A percentile compares a stretch with the other conserved stretches of the same genome.
Conservation (phyloP, 2,888 invertebrate genomes). For the Lasioglossum marginatum region DNA sequence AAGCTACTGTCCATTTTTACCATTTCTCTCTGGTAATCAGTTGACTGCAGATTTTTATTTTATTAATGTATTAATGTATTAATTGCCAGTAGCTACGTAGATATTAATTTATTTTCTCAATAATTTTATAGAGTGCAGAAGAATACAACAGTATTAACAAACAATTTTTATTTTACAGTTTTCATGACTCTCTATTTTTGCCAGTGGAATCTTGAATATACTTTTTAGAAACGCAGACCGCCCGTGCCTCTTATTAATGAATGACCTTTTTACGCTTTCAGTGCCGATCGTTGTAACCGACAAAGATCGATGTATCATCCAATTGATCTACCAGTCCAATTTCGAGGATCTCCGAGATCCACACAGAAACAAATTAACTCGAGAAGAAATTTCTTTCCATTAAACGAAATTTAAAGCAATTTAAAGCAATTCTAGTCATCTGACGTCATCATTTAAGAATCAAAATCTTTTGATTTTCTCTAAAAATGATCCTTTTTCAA, state of each 20-base stretch:
- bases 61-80: too few relatives aligned
- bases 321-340: not conserved
- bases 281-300: slow-evolving; percentile 67
- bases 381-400: not conserved
- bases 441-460: too few relatives aligned
- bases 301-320: slow-evolving; percentile 29
- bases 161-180: not conserved
- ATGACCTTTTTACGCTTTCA: slow-evolving; percentile 81
- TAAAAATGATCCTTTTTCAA: too few relatives aligned
- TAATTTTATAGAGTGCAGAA: not conserved
- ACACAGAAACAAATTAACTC: not conserved
- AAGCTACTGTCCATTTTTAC: not conserved
- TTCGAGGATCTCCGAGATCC: slow-evolving; percentile 25
- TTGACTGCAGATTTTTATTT: not conserved
- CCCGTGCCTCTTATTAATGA: slow-evolving; percentile 73
- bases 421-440: not conserved
- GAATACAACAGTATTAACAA: not conserved
- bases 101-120: not conserved
- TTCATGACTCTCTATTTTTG: not conserved
- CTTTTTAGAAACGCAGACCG: slow-evolving; percentile 66
- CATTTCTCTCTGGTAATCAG: not conserved
- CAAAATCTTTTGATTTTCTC: too few relatives aligned
- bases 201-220: not conserved
- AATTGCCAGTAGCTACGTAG: not conserved
- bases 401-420: not conserved